phyloP scores from a whole-genome alignment of 2,113 vertebrate genomes.

The Poeciliopsis turrubarensis region DNA sequence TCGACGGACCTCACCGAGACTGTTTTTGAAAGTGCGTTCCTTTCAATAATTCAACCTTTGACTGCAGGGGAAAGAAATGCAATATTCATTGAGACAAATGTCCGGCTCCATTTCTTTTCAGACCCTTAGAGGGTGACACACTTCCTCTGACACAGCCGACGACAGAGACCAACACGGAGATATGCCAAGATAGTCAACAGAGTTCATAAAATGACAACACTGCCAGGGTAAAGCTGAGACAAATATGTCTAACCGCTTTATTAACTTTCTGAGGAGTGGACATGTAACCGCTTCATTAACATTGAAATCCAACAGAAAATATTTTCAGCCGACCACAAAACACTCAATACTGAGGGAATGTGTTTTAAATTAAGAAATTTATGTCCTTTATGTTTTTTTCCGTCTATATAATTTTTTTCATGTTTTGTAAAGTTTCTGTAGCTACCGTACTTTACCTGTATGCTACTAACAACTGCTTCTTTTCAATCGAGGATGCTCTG shows the following conservation, averaged over 20 bases:
- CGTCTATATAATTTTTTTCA: no score
- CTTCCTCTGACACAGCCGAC: conserved; percentile 26
- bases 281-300: not conserved
- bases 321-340: no score
- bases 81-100: conserved; percentile 78
- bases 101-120: conserved; percentile 51
- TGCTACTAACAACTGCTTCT: no score
- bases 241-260: not conserved
- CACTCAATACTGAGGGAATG: no score
- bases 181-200: conserved; percentile 18
- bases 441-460: no score
- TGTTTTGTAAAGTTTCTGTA: no score
- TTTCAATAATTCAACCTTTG: conserved; percentile 74
- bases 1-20: conserved; percentile 43
- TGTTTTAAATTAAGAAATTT: no score
- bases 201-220: conserved; percentile 17
- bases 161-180: not conserved
- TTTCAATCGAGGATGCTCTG: no score
- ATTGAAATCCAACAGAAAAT: no score
- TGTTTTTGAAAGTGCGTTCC: conserved; percentile 71
- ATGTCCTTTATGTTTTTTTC: no score
- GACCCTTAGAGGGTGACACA: conserved; percentile 44
- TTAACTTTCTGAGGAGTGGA: not conserved
- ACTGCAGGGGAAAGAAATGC: conserved; percentile 59
- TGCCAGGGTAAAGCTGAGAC: conserved; percentile 7